Percentiles rank a stretch among this genome's conserved stretches.
Conservation (phyloP, 2,888 invertebrate species). For the Himalopsyche anomala region DNA sequence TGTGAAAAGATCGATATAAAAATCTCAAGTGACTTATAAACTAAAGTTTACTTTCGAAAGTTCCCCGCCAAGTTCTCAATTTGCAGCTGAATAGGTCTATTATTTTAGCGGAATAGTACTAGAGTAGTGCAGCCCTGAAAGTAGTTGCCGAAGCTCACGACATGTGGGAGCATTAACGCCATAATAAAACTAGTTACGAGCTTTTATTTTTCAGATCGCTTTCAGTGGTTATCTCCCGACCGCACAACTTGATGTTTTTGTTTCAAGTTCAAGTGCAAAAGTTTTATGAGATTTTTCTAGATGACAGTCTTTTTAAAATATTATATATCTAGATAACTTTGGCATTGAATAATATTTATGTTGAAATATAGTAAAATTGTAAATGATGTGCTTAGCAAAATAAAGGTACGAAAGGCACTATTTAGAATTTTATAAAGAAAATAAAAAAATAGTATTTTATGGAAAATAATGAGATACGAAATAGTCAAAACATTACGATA, state of each 20-base stretch:
- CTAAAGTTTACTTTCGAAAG: constrained; percentile 8
- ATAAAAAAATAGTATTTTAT: too few species aligned
- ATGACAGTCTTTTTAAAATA: background rate
- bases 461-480: too few species aligned
- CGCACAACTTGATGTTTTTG: constrained; percentile 46
- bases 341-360: too few species aligned
- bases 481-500: too few species aligned
- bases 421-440: too few species aligned
- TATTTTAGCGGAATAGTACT: constrained; percentile 11
- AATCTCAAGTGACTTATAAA: constrained; percentile 3
- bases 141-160: constrained; percentile 38
- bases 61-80: constrained; percentile 13
- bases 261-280: constrained; percentile 47
- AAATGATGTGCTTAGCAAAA: too few species aligned
- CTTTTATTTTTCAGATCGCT: constrained; percentile 49
- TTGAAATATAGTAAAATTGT: too few species aligned
- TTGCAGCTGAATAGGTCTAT: constrained; percentile 17
- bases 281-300: constrained; percentile 37
- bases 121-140: constrained; percentile 3
- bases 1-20: constrained; percentile 3
- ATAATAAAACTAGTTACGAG: constrained; percentile 54
- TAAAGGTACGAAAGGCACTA: too few species aligned
- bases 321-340: background rate
- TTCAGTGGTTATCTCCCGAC: constrained; percentile 44
- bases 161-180: constrained; percentile 53